Evolutionary conservation across 2,113 vertebrate genomes (phyloP), one percentile per base, ranked within the genome.

Genomic region (Tachycineta bicolor): DNA sequence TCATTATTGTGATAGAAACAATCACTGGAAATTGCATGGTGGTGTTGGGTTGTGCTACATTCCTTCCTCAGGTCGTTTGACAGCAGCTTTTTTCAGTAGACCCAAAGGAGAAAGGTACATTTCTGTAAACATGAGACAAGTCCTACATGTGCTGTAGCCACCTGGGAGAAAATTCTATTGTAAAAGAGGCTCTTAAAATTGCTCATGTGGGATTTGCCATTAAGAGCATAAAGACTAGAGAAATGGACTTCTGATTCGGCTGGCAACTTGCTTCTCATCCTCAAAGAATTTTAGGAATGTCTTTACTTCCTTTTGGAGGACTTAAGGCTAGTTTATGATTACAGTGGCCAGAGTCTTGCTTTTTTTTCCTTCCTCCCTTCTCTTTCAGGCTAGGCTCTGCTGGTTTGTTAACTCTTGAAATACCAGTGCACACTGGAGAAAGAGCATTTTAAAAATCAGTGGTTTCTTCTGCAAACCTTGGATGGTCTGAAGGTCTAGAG

Each of bases 231-330:
- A 95, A 96, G 77, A 88, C 11, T 19, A 63, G 77, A 93, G 91
- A 94, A 94, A 77, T 71, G 65, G 88, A 55, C 89, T 92, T 93
- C 73, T 88, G 75, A 64, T 96, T 93, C 39, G 3, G 62, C 93
- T 95, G 94, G 62, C 89, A 95, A 69, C 90, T 95, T 79, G 86
- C 92, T 93, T 96, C 93, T 97, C 96, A 89, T 95, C 88, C 89
- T 89, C 6, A 1, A 97, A 93, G 95, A 97, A 97, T 97, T 89
- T 95, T 93, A 97, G 92, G 97, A 97, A 97, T 97, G 95, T 93
- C 67, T 95, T 67, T 60, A 76, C 95, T 97, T 97, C 96, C 97
- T 96, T 94, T 95, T 44, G 76, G 44, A 84, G 53, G 37, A 68
- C 90, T 96, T 87, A 91, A 89, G 88, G 91, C 81, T 84, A 78